phyloP scores from a whole-genome alignment of 2,797 vertebrate species.

The Chelmon rostratus region DNA sequence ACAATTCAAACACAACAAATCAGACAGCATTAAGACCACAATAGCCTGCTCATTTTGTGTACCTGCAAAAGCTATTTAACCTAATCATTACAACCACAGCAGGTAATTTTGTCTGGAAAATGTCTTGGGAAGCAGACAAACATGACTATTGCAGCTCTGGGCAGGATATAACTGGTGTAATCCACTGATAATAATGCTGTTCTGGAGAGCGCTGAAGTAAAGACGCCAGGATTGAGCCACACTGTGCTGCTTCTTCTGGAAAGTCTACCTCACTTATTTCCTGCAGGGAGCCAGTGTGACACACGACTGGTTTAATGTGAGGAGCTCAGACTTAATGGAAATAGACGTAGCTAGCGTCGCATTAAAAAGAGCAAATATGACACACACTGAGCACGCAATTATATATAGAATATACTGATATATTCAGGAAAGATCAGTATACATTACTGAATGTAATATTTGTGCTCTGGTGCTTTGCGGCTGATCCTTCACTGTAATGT shows the following conservation, averaged over 20 bases:
- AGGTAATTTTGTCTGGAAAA: slow-evolving; percentile 40
- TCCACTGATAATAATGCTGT: slow-evolving; percentile 35
- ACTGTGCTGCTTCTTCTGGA: slow-evolving; percentile 29
- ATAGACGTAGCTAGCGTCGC: slow-evolving; percentile 3
- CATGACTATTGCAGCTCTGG: slow-evolving; percentile 11
- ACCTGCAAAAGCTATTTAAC: slow-evolving; percentile 39
- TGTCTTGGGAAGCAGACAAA: slow-evolving; percentile 16
- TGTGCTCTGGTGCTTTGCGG: slow-evolving; percentile 11
- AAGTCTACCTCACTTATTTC: slow-evolving; percentile 42
- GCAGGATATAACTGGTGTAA: slow-evolving; percentile 39
- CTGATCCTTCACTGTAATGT: background rate
- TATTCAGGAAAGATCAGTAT: slow-evolving; percentile 3
- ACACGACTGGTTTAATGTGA: slow-evolving; percentile 39
- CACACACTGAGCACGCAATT: slow-evolving; percentile 25
- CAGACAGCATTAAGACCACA: background rate
- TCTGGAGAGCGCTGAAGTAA: slow-evolving; percentile 9
- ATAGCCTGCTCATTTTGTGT: slow-evolving; percentile 1
- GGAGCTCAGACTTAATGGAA: slow-evolving; percentile 23
- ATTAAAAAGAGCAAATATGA: slow-evolving; percentile 21
- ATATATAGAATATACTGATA: background rate
- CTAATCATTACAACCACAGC: slow-evolving; percentile 24
- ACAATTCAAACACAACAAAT: background rate
- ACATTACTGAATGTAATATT: slow-evolving; percentile 32
- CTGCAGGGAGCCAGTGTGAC: slow-evolving; percentile 43
- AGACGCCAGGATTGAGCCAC: slow-evolving; percentile 30